These are phyloP conservation scores for Cryptosula pallasiana DNA, from an alignment of 2,888 invertebrate genomes.

Conservation along the genomic window DNA sequence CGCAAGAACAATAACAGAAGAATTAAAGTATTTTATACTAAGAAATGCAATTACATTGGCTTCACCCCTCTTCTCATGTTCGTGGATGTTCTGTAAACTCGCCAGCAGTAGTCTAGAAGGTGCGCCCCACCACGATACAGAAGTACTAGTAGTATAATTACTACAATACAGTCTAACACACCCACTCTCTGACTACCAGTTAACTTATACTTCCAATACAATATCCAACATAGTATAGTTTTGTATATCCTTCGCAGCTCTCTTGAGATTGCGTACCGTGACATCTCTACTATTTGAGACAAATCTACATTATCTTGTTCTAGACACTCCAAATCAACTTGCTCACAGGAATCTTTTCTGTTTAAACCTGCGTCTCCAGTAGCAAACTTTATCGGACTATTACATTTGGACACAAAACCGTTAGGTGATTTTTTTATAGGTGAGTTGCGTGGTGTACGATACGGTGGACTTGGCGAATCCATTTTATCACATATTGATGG, in stretches of 20 bases:
- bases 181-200: neutral
- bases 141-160: neutral
- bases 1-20: neutral
- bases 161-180: neutral
- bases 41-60: neutral
- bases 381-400: neutral
- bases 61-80: neutral
- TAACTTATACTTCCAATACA: neutral
- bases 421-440: neutral
- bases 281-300: neutral
- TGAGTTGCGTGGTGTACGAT: neutral
- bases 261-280: neutral
- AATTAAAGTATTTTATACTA: neutral
- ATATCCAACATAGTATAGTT: neutral
- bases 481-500: neutral
- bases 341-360: neutral
- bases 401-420: slow-evolving; percentile 5
- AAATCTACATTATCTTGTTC: neutral
- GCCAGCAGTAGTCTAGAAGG: neutral
- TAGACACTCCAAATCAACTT: neutral
- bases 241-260: neutral
- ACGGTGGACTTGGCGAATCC: neutral
- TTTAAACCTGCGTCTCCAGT: neutral
- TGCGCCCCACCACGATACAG: neutral
- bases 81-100: neutral